phyloP scores from a whole-genome alignment of 2,797 vertebrate genomes.

The Monodelphis domestica region DNA sequence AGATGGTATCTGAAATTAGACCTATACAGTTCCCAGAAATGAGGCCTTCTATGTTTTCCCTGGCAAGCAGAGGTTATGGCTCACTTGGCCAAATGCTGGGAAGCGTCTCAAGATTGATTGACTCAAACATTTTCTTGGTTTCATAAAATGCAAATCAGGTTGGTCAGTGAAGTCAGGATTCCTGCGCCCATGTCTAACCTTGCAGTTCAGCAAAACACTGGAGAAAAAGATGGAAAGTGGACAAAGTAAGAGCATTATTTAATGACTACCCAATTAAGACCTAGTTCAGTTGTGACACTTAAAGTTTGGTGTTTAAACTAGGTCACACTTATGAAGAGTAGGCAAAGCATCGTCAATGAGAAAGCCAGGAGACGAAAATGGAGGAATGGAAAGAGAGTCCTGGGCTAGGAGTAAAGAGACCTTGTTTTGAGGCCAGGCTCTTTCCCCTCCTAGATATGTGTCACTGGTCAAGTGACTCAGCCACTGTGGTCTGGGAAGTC shows the following conservation, averaged over 20 bases:
- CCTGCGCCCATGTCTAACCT: neutral
- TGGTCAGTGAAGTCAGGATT: constrained; percentile 38
- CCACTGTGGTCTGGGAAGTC: neutral
- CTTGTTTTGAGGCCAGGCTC: neutral
- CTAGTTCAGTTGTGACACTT: constrained; percentile 17
- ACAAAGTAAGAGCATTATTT: constrained; percentile 17
- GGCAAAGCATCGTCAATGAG: neutral
- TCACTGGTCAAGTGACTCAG: neutral
- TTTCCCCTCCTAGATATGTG: neutral
- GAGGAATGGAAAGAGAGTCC: neutral
- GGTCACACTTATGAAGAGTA: neutral
- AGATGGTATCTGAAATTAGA: constrained; percentile 62
- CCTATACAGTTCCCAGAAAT: constrained; percentile 56
- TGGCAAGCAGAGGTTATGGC: constrained; percentile 19
- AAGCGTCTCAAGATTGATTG: constrained; percentile 33
- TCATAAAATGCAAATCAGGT: constrained; percentile 20
- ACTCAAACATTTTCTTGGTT: constrained; percentile 28
- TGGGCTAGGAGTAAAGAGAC: neutral
- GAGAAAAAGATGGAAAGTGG: constrained; percentile 3
- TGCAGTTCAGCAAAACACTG: neutral
- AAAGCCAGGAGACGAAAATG: neutral
- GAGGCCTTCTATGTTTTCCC: constrained; percentile 43
- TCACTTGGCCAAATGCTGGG: constrained; percentile 51
- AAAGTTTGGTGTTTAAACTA: constrained; percentile 30
- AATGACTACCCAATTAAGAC: neutral